Percentiles rank a stretch among this genome's conserved stretches.
Conservation (phyloP, 2,888 invertebrate genomes). For the Drosophila multiciliata region DNA sequence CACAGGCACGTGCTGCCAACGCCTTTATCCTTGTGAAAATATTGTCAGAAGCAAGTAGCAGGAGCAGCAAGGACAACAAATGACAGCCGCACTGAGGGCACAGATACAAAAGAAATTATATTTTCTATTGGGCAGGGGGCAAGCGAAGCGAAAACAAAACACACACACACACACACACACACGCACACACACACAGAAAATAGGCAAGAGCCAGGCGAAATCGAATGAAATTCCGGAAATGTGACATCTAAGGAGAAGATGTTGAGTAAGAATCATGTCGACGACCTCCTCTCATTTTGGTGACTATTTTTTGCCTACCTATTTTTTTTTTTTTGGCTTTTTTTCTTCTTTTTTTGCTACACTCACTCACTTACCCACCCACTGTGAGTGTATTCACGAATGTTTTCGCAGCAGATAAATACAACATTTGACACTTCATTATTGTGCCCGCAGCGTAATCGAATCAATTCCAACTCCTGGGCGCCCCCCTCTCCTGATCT, state of each 20-base stretch:
- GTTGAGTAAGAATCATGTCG: conserved; percentile 45
- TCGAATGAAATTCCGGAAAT: conserved; percentile 78
- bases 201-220: conserved; percentile 50
- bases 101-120: conserved; percentile 75
- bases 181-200: conserved; percentile 19
- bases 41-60: conserved; percentile 70
- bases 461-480: conserved; percentile 77
- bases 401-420: conserved; percentile 79
- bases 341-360: conserved; percentile 1
- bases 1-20: conserved; percentile 72
- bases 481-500: background rate
- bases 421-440: conserved; percentile 84
- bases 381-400: conserved; percentile 43
- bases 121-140: conserved; percentile 45
- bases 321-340: conserved; percentile 17
- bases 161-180: conserved; percentile 30
- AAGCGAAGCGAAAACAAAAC: conserved; percentile 60
- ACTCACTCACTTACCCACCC: conserved; percentile 25
- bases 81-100: conserved; percentile 44
- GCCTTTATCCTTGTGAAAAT: conserved; percentile 76
- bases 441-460: conserved; percentile 79
- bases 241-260: conserved; percentile 48
- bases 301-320: conserved; percentile 65
- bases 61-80: conserved; percentile 40
- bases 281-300: conserved; percentile 35